Evolutionary conservation across 64 coral and sea anemone species (phyloP), one percentile per base, ranked within the genome.

Genomic region (Montipora cactus): DNA sequence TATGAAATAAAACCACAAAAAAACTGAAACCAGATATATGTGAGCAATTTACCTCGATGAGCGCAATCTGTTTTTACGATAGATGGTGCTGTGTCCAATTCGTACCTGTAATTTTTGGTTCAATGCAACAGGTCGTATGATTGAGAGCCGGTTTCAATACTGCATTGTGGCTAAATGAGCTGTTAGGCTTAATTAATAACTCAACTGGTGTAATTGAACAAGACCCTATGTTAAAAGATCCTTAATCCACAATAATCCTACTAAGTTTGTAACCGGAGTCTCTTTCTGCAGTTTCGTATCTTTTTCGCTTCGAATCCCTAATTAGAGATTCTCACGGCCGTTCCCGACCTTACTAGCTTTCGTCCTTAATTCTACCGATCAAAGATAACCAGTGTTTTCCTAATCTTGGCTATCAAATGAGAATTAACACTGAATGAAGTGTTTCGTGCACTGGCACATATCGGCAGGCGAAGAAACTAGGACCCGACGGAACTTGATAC

Each of bases 281-380:
- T 10, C 25, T 64, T 61, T 28, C 8, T 46, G 5, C 23, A 59
- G n/a, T 61, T 8, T 14, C 79, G 16, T 16, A 59, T 57, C 53
- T 57, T 8, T 57, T 0, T 48, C 15, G 14, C 1, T 37, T 47
- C 0, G 15, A 28, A 68, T 47, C 81, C 14, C 58, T 46, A 44
- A 64, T 83, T 83, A 67, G 81, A 37, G 0, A 64, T 83, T 83
- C 14, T 57, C 50, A 83, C 61, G 9, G 81, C 37, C 37, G 37
- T 67, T 47, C 1, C 59, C 37, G 59, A 76, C 55, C 22, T 44
- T 4, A 46, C 47, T 19, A 83, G 37, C 13, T 83, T 67, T 83
- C 59, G 5, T 11, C 62, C 67, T 47, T 3, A 67, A 8, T 46
- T 15, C 25, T 2, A 45, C 25, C 4, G 74, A 76, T 71, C 21